Base-by-base conservation (phyloP, 2,797 vertebrate genomes). In the Natrix natrix region DNA sequence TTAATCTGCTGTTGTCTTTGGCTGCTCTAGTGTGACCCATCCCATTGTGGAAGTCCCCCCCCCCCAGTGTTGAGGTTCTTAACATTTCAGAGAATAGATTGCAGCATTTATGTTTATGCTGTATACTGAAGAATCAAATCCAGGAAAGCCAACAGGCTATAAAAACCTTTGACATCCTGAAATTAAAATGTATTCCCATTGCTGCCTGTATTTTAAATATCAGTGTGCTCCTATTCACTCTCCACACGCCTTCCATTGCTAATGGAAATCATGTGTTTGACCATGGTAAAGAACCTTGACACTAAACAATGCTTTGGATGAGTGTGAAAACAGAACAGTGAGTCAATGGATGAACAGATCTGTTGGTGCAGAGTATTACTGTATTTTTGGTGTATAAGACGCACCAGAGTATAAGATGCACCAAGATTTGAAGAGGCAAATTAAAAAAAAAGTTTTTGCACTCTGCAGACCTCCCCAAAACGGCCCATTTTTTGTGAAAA, bases 1-100 rank as follows among this genome's bases (percentile, higher is more conserved):
- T 89, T 54, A 86, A 91, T 86, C 17, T 87, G 37, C 54, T 86
- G 87, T 91, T 94, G 88, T 83, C 69, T 69, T 86, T 59, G 86
- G 88, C 56, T 88, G 3, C 20, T 28, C 5, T 55, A 26, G 12
- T 17, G 1, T 86, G 59, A 32, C 88, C 60, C 78, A 91, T 8
- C 61, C 74, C 11, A 37, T 86, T 54, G 52, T 22, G 52, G 59
- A 56, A 52, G 5, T n/a, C 6, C 1, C 6, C 1, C 13, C 66
- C 26, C 37, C 22, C 0, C 24, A 24, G 24, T 3, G 4, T 92
- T 83, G 60, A 32, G n/a, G 28, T 66, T 57, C 22, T 94, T 37
- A 61, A 55, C 52, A 16, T 69, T 91, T 61, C n/a, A 20, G 83
- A 89, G 55, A 89, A 89, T 26, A 11, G 55, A 59, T 16, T 26